Conservation (phyloP, 2,113 vertebrate species). For the Vulpes lagopus region DNA sequence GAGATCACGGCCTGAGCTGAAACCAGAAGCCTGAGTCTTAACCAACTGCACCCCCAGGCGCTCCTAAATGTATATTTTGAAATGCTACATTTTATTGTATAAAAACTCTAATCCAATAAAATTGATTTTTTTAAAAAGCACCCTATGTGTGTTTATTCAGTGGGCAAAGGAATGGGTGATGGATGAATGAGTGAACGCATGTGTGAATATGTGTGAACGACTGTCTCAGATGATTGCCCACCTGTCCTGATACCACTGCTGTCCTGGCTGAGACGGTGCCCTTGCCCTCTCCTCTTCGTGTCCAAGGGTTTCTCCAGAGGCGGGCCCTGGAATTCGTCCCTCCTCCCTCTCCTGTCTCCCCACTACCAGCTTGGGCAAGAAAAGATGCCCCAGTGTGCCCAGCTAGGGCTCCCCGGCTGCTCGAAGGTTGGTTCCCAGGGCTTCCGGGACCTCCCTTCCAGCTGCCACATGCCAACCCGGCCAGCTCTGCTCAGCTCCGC, state of each 20-base stretch:
- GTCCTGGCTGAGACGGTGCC: background rate
- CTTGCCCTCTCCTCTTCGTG: background rate
- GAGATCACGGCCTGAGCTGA: background rate
- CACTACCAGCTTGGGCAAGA: background rate
- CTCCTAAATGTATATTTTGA: background rate
- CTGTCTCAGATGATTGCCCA: background rate
- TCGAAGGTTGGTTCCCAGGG: slow-evolving; percentile 58
- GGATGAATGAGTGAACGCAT: background rate
- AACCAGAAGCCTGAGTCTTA: background rate
- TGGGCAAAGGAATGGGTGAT: background rate
- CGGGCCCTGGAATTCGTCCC: background rate
- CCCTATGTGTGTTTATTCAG: background rate
- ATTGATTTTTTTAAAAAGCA: background rate
- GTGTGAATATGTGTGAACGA: background rate
- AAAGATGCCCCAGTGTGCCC: slow-evolving; percentile 1
- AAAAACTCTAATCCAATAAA: slow-evolving; percentile 25
- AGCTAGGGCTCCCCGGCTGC: slow-evolving; percentile 12
- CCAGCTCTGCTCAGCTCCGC: slow-evolving; percentile 53
- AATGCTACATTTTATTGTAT: background rate
- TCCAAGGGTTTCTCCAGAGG: background rate
- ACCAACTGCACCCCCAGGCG: background rate
- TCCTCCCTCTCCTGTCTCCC: fast-evolving
- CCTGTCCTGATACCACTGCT: background rate
- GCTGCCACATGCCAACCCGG: slow-evolving; percentile 76
- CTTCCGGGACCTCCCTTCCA: slow-evolving; percentile 44